Percentiles rank a stretch among this genome's conserved stretches.
Conservation (phyloP, 2,888 invertebrate species). For the Ectropis crepuscularia region DNA sequence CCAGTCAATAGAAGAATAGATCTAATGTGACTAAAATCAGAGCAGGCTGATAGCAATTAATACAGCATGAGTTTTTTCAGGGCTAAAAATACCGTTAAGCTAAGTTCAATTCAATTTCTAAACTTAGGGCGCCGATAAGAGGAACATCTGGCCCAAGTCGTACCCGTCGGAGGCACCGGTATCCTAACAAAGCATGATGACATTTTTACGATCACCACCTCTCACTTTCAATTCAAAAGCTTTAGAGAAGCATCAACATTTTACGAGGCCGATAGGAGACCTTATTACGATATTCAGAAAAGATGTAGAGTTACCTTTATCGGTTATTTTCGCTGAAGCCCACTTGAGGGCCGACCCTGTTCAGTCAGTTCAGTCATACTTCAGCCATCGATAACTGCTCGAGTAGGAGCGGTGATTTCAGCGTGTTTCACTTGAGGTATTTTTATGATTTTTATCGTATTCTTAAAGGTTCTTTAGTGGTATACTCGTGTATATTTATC, state of each 20-base stretch:
- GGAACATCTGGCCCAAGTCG: neutral
- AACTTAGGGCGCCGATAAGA: neutral
- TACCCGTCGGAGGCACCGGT: neutral
- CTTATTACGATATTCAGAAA: slow-evolving; percentile 25
- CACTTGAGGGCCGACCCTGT: slow-evolving; percentile 22
- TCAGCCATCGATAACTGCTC: slow-evolving; percentile 20
- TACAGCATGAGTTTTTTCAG: no score
- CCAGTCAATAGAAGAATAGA: no score
- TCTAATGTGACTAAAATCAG: no score
- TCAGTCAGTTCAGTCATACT: slow-evolving; percentile 11
- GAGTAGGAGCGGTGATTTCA: slow-evolving; percentile 21
- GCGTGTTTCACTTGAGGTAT: neutral
- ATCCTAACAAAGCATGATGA: slow-evolving; percentile 18
- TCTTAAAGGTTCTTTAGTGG: neutral
- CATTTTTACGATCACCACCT: slow-evolving; percentile 11
- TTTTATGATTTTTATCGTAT: slow-evolving; percentile 4
- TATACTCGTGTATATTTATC: neutral
- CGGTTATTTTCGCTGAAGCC: slow-evolving; percentile 25
- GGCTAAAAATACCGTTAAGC: no score
- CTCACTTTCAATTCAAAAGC: slow-evolving; percentile 9
- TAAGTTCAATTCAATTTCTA: no score
- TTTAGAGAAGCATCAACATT: slow-evolving; percentile 18
- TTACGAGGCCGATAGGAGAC: slow-evolving; percentile 18
- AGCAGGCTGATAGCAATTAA: no score
- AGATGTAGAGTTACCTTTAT: slow-evolving; percentile 28